phyloP scores from a whole-genome alignment of 2,113 vertebrate species.

The Manacus vitellinus region DNA sequence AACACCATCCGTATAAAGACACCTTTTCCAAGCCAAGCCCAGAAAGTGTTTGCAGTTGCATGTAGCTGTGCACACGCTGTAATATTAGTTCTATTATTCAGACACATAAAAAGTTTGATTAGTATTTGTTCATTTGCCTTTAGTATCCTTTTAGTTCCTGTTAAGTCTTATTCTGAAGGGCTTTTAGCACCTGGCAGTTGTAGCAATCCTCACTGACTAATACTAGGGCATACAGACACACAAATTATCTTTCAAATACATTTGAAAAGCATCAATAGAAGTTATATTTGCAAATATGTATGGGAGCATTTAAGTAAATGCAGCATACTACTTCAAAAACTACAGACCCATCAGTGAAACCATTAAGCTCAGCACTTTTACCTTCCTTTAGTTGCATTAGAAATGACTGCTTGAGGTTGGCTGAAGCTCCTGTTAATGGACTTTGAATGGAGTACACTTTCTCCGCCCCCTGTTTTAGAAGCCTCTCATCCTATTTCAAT shows the following conservation, averaged over 20 bases:
- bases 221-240: neutral
- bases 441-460: conserved; percentile 11
- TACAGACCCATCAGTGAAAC: neutral
- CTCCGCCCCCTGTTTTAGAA: neutral
- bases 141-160: neutral
- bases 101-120: neutral
- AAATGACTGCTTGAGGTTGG: conserved; percentile 20
- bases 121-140: neutral
- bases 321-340: neutral
- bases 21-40: neutral
- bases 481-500: neutral
- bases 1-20: neutral
- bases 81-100: neutral
- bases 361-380: conserved; percentile 28
- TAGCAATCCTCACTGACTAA: neutral
- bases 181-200: neutral
- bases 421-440: conserved; percentile 10
- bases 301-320: neutral
- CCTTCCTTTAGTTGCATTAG: conserved; percentile 21
- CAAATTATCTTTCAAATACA: neutral
- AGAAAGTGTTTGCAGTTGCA: neutral
- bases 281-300: neutral
- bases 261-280: neutral
- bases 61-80: rapidly evolving
- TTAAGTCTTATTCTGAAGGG: neutral